Percentiles rank a stretch among this genome's conserved stretches.
Conservation (phyloP, 1,140 invertebrate species). For the Ceratoteleas bidentatus region DNA sequence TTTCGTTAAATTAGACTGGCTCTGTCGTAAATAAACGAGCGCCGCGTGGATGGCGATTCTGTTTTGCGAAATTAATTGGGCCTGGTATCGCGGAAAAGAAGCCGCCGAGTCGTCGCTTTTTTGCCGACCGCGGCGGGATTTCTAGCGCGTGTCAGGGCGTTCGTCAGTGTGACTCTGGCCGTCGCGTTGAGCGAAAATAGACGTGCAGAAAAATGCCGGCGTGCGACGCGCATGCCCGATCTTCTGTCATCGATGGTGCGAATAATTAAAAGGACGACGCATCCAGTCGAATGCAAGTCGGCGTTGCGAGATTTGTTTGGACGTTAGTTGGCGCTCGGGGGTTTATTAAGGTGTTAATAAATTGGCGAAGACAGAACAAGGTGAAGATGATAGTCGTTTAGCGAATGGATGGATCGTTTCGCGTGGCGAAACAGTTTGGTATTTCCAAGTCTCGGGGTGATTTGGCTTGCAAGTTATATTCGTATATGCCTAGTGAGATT, state of each 20-base stretch:
- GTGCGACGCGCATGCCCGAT: slow-evolving; percentile 17
- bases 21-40: slow-evolving; percentile 58
- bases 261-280: slow-evolving; percentile 21
- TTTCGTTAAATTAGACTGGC: slow-evolving; percentile 58
- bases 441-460: not conserved
- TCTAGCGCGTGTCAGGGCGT: slow-evolving; percentile 49
- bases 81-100: slow-evolving; percentile 48
- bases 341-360: slow-evolving; percentile 13
- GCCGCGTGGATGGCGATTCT: slow-evolving; percentile 56
- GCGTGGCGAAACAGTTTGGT: not conserved
- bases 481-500: not conserved
- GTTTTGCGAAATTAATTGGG: slow-evolving; percentile 63
- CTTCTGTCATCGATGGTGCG: slow-evolving; percentile 39
- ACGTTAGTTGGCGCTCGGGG: not conserved
- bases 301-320: slow-evolving; percentile 1
- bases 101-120: slow-evolving; percentile 31
- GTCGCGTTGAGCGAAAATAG: slow-evolving; percentile 51
- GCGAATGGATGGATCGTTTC: no score
- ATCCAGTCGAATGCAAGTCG: not conserved
- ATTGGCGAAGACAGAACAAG: slow-evolving; percentile 2
- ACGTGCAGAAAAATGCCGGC: slow-evolving; percentile 47
- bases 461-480: not conserved
- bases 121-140: slow-evolving; percentile 25
- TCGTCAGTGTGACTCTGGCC: slow-evolving; percentile 37
- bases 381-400: not conserved